Conservation (phyloP, 2,888 invertebrate genomes). For the Oxyscelio sp. region DNA sequence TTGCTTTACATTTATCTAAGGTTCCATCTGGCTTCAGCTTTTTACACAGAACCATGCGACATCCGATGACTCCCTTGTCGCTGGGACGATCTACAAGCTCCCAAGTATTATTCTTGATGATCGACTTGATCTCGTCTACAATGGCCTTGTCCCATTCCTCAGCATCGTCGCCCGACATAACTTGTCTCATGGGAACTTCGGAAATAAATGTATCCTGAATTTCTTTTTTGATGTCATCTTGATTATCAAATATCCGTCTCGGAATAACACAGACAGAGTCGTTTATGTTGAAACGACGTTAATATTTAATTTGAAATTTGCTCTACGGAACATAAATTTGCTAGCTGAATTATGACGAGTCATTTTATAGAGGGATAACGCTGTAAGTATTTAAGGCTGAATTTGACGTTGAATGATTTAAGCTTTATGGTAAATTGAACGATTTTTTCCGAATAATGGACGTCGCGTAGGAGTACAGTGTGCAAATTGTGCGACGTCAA, state of each 20-base stretch:
- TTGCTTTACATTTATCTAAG: too few relatives aligned
- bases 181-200: too few relatives aligned
- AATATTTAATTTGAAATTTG: constrained; percentile 33
- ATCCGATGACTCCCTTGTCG: too few relatives aligned
- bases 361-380: constrained; percentile 61
- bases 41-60: too few relatives aligned
- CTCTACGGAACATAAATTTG: constrained; percentile 40
- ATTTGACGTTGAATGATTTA: constrained; percentile 16
- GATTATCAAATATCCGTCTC: constrained; percentile 75
- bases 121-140: too few relatives aligned
- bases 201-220: too few relatives aligned
- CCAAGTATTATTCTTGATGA: too few relatives aligned
- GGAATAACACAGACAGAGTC: constrained; percentile 54
- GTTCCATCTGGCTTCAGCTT: too few relatives aligned
- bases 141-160: too few relatives aligned
- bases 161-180: too few relatives aligned
- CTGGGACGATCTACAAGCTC: too few relatives aligned
- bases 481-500: constrained; percentile 92
- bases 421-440: constrained; percentile 38
- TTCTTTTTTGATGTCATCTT: constrained; percentile 64
- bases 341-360: constrained; percentile 48
- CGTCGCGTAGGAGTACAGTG: constrained; percentile 91
- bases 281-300: constrained; percentile 23
- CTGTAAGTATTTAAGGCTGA: neutral
- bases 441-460: constrained; percentile 82